A percentile compares a stretch with the other conserved stretches of the same genome.
These are phyloP conservation scores for Cinara cedri DNA, from an alignment of 2,888 invertebrate species.

Conservation along the genomic window DNA sequence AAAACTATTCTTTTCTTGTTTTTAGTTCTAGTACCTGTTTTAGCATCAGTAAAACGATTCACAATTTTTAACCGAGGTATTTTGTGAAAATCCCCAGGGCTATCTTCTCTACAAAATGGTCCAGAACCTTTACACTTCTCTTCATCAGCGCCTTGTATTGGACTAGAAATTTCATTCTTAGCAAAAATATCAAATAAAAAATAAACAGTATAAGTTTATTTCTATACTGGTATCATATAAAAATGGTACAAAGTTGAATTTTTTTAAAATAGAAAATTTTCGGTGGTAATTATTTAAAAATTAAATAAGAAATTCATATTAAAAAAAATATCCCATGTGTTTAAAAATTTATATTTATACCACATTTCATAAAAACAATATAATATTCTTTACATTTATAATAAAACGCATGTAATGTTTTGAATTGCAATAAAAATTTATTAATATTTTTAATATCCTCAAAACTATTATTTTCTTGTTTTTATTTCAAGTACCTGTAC, in stretches of 20 bases:
- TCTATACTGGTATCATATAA: not conserved
- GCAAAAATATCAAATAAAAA: slow-evolving; percentile 22
- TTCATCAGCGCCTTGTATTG: slow-evolving; percentile 61
- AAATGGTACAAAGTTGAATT: not conserved
- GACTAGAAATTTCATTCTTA: slow-evolving; percentile 44
- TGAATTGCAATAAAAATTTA: no score
- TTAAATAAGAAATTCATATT: not conserved
- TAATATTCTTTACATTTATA: no score
- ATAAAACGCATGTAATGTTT: no score
- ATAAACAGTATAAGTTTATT: no score
- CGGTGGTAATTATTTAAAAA: not conserved
- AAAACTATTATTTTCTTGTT: slow-evolving; percentile 63
- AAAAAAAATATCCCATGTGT: no score
- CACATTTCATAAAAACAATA: no score
- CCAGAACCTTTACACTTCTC: slow-evolving; percentile 62
- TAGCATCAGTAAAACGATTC: slow-evolving; percentile 70
- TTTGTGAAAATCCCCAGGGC: slow-evolving; percentile 70
- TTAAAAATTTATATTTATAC: no score
- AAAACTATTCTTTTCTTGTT: no score
- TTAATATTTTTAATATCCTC: slow-evolving; percentile 66
- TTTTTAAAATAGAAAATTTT: not conserved
- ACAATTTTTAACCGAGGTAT: slow-evolving; percentile 96
- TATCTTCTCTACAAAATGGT: slow-evolving; percentile 63
- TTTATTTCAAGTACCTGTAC: slow-evolving; percentile 66
- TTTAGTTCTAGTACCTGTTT: slow-evolving; percentile 66